Base-by-base conservation (phyloP, 2,888 invertebrate species). In the Agapostemon virescens region DNA sequence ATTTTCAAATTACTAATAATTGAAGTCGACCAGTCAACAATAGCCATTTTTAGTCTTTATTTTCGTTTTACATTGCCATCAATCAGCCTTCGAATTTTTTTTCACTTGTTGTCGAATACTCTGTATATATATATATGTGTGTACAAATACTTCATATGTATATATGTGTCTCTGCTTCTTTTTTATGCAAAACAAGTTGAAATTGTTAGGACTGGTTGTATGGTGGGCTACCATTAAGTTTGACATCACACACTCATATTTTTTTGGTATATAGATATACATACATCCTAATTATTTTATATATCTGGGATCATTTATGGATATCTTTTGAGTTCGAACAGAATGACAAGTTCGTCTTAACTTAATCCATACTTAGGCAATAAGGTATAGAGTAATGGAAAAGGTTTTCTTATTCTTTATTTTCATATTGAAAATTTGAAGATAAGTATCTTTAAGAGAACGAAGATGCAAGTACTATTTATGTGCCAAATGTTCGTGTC, bases 401-500 rank as follows among this genome's bases (percentile, higher is more conserved):
- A 38, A 49, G 61, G 69, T 42, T 81, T 70, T 52, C 71, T 45
- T 40, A 42, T 73, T 73, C 73, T 69, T 71, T 58, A 71, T 68
- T 77, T 74, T 70, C 69, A 23, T 42, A 55, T 72, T 36, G 42
- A 69, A 20, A 68, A 42, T 49, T 26, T 45, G 58, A 33, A 36
- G 52, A 79, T 69, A 58, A 45, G 67, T 80, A 68, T 55, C 26
- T 52, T 67, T 76, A 67, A 61, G 74, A 69, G 61, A 70, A 58
- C 45, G 40, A 42, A 71, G 61, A 74, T 75, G 68, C 80, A 71
- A 81, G 79, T 84, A 85, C 69, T 79, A 71, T 76, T 89, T 68
- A 76, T 83, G 89, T 89, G 89, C 89, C 89, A 89, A 89, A 89
- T 79, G 70, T 84, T 82, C 66, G 69, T 81, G 73, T 84, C 68